Percentiles rank a stretch among this genome's conserved stretches.
phyloP scores from a whole-genome alignment of 2,113 vertebrate genomes.

The Ictalurus furcatus region DNA sequence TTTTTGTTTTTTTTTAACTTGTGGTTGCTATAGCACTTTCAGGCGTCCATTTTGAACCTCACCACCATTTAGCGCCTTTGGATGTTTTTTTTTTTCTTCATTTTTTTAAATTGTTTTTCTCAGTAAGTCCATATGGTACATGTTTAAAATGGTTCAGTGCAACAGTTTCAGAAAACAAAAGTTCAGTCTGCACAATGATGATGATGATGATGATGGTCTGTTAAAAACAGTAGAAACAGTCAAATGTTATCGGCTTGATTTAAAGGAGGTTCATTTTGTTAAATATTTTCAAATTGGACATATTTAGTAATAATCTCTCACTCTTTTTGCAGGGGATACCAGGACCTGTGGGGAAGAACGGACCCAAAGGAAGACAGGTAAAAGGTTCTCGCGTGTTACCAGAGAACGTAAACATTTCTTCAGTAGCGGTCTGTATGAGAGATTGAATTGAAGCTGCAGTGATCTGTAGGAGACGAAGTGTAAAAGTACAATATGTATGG shows the following conservation, averaged over 20 bases:
- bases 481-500: not conserved
- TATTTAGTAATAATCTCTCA: not conserved
- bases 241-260: not conserved
- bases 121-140: constrained; percentile 15
- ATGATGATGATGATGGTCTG: not conserved
- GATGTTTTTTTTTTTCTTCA: not conserved
- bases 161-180: not conserved
- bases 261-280: not conserved
- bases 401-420: not conserved
- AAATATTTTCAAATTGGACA: not conserved
- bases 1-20: not conserved
- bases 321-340: constrained; percentile 78
- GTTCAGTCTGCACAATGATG: not conserved
- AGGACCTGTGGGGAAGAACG: constrained; percentile 84
- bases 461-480: not conserved
- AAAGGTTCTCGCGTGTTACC: constrained; percentile 26
- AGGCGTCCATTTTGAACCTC: not conserved
- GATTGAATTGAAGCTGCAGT: not conserved
- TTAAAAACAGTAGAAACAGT: not conserved
- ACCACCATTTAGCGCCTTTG: not conserved
- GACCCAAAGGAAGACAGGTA: constrained; percentile 91
- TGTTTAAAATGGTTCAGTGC: constrained; percentile 8
- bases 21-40: not conserved
- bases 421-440: not conserved
- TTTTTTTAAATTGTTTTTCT: not conserved